A percentile compares a stretch with the other conserved stretches of the same genome.
These are phyloP conservation scores for Dynastes grantii DNA, from an alignment of 2,888 invertebrate genomes.

Conservation along the genomic window DNA sequence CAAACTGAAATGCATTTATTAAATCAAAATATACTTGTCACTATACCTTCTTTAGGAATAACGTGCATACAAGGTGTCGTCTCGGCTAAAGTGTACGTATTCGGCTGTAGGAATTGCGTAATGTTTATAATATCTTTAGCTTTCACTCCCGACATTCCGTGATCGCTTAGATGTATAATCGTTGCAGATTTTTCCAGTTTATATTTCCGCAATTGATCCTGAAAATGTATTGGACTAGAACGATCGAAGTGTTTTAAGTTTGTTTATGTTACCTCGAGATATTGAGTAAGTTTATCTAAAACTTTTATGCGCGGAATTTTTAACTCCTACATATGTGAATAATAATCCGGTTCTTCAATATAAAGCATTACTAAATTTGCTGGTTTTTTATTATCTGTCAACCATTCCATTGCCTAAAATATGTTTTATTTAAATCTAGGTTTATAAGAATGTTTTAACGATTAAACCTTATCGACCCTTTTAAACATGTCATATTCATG, in stretches of 20 bases:
- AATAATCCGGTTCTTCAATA: slow-evolving; percentile 80
- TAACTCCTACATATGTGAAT: slow-evolving; percentile 77
- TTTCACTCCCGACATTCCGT: slow-evolving; percentile 78
- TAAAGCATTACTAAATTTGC: slow-evolving; percentile 81
- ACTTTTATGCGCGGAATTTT: slow-evolving; percentile 70
- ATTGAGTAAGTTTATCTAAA: slow-evolving; percentile 74
- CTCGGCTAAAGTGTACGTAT: slow-evolving; percentile 72
- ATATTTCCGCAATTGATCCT: slow-evolving; percentile 71
- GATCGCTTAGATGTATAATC: slow-evolving; percentile 81
- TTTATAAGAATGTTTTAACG: not conserved
- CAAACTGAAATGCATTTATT: slow-evolving; percentile 29
- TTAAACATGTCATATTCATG: slow-evolving; percentile 70
- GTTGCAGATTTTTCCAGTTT: slow-evolving; percentile 74
- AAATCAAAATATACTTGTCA: not conserved
- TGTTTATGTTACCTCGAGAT: slow-evolving; percentile 70
- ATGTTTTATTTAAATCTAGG: not conserved
- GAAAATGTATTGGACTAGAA: slow-evolving; percentile 52
- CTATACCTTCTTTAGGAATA: slow-evolving; percentile 73
- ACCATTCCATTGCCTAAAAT: slow-evolving; percentile 74
- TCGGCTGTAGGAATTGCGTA: slow-evolving; percentile 71
- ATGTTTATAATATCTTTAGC: slow-evolving; percentile 74
- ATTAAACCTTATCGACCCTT: slow-evolving; percentile 73
- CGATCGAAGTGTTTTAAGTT: not conserved
- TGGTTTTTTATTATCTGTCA: slow-evolving; percentile 73
- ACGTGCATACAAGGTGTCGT: slow-evolving; percentile 76